A percentile compares a stretch with the other conserved stretches of the same genome.
These are phyloP conservation scores for Craterocephalus amniculus DNA, from an alignment of 2,797 vertebrate species.

Conservation along the genomic window DNA sequence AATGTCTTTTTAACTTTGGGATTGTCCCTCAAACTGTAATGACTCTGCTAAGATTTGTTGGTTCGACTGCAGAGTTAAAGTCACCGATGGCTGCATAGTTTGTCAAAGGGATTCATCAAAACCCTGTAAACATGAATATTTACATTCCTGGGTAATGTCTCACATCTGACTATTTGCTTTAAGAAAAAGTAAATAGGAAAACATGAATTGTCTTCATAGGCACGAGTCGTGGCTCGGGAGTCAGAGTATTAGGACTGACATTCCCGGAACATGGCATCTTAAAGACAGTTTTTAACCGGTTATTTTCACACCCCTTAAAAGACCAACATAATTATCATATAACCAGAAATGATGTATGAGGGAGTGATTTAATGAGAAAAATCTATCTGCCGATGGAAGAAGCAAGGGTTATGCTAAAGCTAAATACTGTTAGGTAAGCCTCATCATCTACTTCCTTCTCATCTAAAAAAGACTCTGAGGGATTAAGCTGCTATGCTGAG, in stretches of 20 bases:
- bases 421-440: neutral
- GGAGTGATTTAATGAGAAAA: neutral
- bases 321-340: neutral
- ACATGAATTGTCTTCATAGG: slow-evolving; percentile 20
- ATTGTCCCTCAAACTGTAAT: slow-evolving; percentile 60
- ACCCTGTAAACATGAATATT: slow-evolving; percentile 61
- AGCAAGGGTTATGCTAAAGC: neutral
- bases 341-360: neutral
- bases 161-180: slow-evolving; percentile 56
- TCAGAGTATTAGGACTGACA: slow-evolving; percentile 1
- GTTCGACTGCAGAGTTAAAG: slow-evolving; percentile 26
- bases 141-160: slow-evolving; percentile 65
- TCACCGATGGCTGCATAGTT: slow-evolving; percentile 26
- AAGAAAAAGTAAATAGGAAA: slow-evolving; percentile 52
- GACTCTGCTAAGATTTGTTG: slow-evolving; percentile 45
- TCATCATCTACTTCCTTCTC: neutral
- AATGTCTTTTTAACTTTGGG: slow-evolving; percentile 70
- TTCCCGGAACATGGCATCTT: neutral
- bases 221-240: neutral
- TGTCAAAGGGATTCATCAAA: slow-evolving; percentile 50
- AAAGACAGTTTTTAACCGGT: neutral
- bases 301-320: neutral
- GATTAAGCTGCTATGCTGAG: neutral
- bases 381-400: neutral
- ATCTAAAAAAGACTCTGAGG: neutral